Evolutionary conservation across 1,140 invertebrate genomes (phyloP), one percentile per base, ranked within the genome.

Genomic region (Papilio machaon): DNA sequence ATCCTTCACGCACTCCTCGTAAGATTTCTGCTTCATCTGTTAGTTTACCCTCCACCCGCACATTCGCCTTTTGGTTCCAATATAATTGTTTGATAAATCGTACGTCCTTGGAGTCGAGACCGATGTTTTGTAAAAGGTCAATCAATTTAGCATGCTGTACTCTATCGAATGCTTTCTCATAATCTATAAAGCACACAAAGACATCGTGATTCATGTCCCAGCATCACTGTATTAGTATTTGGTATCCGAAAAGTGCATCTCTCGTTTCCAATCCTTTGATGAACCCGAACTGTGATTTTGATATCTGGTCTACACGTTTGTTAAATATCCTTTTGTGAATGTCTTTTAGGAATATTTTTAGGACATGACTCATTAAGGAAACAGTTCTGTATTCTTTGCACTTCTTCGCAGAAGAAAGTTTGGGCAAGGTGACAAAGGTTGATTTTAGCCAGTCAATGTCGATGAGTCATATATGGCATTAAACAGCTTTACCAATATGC

Each of bases 211-310:
- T 75, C 11, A 58, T 54, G n/a, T 79, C 76, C 19, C 23, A 46
- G 23, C 74, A 82, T 74, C 23, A 1, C 23, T 30, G 23, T 30
- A 30, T 30, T 30, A 30, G 23, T 30, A 30, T 30, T 30, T 30
- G 75, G 19, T 73, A 78, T 4, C 81, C 81, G 23, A 82, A 82
- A n/a, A 82, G 49, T 74, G 81, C 81, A 58, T 82, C 81, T 73
- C 81, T 54, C 6, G 76, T 79, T 58, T 67, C 81, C 43, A 82
- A 30, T n/a, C 60, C 81, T 38, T 73, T 79, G 64, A 52, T 38
- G 46, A 75, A 75, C 46, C 43, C 73, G 17, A 75, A 75, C 19
- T 73, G 47, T 60, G 81, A 82, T 19, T 35, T 23, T 76, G 9
- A 19, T 58, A n/a, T 52, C 67, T 49, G 23, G 23, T 30, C 23